Percentiles rank a stretch among this genome's conserved stretches.
Evolutionary conservation across 2,888 invertebrate genomes (phyloP).

Genomic region (Zelleria hepariella): DNA sequence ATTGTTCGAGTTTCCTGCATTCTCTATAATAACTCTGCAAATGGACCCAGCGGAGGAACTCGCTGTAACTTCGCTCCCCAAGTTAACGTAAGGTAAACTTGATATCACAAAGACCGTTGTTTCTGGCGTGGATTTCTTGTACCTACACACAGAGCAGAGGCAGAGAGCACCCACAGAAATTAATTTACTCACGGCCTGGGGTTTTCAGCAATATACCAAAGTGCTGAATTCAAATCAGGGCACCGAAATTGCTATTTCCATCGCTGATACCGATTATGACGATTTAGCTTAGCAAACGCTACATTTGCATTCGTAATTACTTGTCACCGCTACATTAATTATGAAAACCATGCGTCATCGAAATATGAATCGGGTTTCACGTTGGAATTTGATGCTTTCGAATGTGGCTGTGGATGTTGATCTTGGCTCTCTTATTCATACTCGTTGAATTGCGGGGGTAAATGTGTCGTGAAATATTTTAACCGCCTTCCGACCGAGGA

Average conservation of each 20-base stretch:
- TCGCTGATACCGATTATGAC: neutral
- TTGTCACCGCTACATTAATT: neutral
- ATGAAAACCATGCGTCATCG: neutral
- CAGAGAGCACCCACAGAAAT: neutral
- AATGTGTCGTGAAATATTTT: no score
- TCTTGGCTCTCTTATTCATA: neutral
- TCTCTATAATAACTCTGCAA: neutral
- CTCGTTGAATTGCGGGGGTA: neutral
- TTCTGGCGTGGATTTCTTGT: neutral
- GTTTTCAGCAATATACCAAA: neutral
- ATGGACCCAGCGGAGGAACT: neutral
- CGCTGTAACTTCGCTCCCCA: neutral
- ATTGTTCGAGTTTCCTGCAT: neutral
- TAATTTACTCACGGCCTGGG: neutral
- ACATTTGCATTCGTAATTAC: slow-evolving; percentile 2
- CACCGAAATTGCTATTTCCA: neutral
- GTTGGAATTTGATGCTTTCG: neutral
- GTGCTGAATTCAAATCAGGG: neutral
- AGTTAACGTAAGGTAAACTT: neutral
- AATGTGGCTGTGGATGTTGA: neutral
- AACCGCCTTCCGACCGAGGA: no score
- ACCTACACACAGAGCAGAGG: neutral
- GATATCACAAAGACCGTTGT: neutral
- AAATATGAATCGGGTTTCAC: neutral
- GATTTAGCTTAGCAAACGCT: neutral